These are phyloP conservation scores for Cololabis saira DNA, from an alignment of 2,113 vertebrate genomes.

Conservation along the genomic window DNA sequence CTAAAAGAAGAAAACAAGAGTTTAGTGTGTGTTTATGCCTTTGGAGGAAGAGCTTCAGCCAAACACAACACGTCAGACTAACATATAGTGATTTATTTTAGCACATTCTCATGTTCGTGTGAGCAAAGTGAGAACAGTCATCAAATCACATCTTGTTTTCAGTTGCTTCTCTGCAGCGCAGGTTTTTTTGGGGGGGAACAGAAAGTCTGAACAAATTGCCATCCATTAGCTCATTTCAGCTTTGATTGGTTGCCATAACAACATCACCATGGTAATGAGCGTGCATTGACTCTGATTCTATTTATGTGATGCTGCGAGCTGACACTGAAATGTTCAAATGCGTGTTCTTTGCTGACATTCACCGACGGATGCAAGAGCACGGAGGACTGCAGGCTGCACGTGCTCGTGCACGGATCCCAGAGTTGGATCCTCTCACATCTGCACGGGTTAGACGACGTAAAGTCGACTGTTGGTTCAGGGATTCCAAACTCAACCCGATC, in stretches of 20 bases:
- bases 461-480: no score
- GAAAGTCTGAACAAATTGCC: slow-evolving; percentile 26
- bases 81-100: no score
- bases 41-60: not conserved
- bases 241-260: slow-evolving; percentile 73
- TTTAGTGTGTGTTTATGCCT: not conserved
- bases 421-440: no score
- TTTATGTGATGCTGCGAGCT: slow-evolving; percentile 51
- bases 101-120: no score
- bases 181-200: not conserved
- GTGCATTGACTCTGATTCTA: slow-evolving; percentile 45
- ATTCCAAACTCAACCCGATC: not conserved
- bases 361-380: slow-evolving; percentile 19
- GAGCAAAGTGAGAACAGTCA: no score
- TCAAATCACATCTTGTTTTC: slow-evolving; percentile 30
- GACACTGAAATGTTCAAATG: slow-evolving; percentile 35
- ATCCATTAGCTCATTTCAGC: slow-evolving; percentile 59
- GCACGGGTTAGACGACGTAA: no score
- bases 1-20: not conserved
- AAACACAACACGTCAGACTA: slow-evolving; percentile 2
- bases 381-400: slow-evolving; percentile 2
- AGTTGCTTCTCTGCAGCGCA: slow-evolving; percentile 1
- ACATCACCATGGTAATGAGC: slow-evolving; percentile 71
- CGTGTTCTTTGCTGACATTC: slow-evolving; percentile 11
- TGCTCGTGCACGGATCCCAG: no score